Evolutionary conservation across 2,797 vertebrate genomes (phyloP).

Genomic region (Salmo trutta): DNA sequence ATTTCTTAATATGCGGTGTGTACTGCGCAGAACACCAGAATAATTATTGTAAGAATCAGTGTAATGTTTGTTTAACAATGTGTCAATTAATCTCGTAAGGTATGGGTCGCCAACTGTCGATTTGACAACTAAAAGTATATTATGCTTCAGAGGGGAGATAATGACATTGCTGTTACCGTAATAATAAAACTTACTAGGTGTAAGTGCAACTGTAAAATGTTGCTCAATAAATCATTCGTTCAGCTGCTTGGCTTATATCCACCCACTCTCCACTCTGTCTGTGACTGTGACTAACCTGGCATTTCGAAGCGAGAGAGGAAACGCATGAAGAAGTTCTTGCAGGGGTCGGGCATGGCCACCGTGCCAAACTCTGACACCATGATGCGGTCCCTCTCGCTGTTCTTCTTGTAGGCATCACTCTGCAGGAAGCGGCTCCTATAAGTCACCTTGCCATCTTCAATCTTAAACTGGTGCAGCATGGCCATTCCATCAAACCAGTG

Average conservation of each 20-base stretch:
- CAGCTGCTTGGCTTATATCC: slow-evolving; percentile 66
- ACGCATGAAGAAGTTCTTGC: slow-evolving; percentile 87
- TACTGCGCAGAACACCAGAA: no score
- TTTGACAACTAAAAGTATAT: no score
- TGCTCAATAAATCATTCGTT: not conserved
- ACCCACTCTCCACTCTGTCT: not conserved
- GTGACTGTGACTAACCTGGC: slow-evolving; percentile 70
- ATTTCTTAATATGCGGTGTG: no score
- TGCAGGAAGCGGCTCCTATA: slow-evolving; percentile 87
- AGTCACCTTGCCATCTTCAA: slow-evolving; percentile 79
- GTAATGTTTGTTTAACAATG: no score
- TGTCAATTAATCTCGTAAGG: no score
- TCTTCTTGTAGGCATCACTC: slow-evolving; percentile 82
- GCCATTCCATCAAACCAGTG: slow-evolving; percentile 99
- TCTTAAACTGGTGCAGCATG: slow-evolving; percentile 89
- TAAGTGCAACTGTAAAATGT: not conserved
- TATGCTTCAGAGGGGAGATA: not conserved
- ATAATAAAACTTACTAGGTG: not conserved
- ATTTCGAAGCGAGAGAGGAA: slow-evolving; percentile 86
- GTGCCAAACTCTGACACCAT: slow-evolving; percentile 91
- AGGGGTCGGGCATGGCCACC: slow-evolving; percentile 88
- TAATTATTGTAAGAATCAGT: no score
- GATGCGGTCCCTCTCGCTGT: slow-evolving; percentile 82
- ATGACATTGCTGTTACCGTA: not conserved
- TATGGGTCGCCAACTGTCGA: no score